These are phyloP conservation scores for Liodrosophila aerea DNA, from an alignment of 2,888 invertebrate genomes.

Conservation along the genomic window DNA sequence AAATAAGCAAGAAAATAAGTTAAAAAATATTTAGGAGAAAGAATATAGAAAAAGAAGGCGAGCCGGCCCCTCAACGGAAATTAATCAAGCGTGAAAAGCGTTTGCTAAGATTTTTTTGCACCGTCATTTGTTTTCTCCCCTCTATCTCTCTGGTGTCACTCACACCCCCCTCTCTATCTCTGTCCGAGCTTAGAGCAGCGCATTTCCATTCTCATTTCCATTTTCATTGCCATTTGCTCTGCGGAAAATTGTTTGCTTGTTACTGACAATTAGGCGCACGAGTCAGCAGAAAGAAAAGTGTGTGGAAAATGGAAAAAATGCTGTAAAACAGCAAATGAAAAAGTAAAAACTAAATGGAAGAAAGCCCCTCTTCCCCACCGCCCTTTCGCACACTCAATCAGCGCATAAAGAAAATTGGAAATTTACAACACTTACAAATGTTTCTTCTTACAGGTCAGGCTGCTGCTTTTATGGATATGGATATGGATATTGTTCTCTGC, in stretches of 20 bases:
- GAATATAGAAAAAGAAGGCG: constrained; percentile 21
- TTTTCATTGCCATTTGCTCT: constrained; percentile 62
- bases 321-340: constrained; percentile 25
- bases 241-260: constrained; percentile 63
- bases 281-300: constrained; percentile 57
- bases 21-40: constrained; percentile 8
- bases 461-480: constrained; percentile 47
- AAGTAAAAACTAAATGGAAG: constrained; percentile 46
- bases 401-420: constrained; percentile 62
- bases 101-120: constrained; percentile 61
- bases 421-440: constrained; percentile 64
- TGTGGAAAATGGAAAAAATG: constrained; percentile 15
- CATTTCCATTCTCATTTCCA: constrained; percentile 37
- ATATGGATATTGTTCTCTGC: constrained; percentile 43
- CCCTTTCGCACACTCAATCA: neutral
- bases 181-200: constrained; percentile 16
- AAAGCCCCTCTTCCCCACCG: neutral
- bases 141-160: constrained; percentile 9
- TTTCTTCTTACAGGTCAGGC: constrained; percentile 13
- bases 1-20: constrained; percentile 40
- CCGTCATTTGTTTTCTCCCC: constrained; percentile 53
- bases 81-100: constrained; percentile 72
- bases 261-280: constrained; percentile 72
- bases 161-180: constrained; percentile 6
- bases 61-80: constrained; percentile 47